Conservation (phyloP, 2,113 vertebrate genomes). For the Phaethon lepturus region DNA sequence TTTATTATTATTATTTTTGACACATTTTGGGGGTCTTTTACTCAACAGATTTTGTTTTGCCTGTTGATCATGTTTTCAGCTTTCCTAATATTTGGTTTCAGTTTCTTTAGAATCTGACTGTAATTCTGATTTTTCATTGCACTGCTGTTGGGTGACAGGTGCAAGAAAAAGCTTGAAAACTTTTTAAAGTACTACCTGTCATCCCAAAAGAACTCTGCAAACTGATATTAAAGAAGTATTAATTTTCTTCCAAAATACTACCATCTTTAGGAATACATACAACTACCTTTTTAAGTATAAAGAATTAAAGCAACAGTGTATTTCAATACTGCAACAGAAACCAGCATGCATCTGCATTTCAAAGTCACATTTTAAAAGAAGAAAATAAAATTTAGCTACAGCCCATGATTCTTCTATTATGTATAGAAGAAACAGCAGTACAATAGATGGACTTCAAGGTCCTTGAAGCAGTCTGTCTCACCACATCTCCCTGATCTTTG, state of each 20-base stretch:
- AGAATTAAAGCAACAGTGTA: not conserved
- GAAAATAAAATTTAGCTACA: not conserved
- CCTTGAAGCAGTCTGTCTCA: not conserved
- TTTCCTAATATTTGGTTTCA: not conserved
- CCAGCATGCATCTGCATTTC: not conserved
- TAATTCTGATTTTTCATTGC: not conserved
- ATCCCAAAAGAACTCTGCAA: not conserved
- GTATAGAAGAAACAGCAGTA: not conserved
- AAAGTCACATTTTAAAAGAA: not conserved
- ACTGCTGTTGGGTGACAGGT: too few species aligned
- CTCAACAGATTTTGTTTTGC: not conserved
- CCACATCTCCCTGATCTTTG: not conserved
- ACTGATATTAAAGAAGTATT: not conserved
- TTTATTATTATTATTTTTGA: not conserved
- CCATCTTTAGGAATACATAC: not conserved
- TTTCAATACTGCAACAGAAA: not conserved
- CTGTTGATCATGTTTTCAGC: not conserved
- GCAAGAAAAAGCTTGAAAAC: fast-evolving
- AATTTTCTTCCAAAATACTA: not conserved
- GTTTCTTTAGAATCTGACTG: not conserved
- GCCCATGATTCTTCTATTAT: not conserved
- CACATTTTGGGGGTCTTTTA: not conserved
- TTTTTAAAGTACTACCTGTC: not conserved
- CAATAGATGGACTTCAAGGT: not conserved
- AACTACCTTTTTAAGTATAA: not conserved